phyloP scores from a whole-genome alignment of 1,140 invertebrate species.

The Drosophila arizonae region DNA sequence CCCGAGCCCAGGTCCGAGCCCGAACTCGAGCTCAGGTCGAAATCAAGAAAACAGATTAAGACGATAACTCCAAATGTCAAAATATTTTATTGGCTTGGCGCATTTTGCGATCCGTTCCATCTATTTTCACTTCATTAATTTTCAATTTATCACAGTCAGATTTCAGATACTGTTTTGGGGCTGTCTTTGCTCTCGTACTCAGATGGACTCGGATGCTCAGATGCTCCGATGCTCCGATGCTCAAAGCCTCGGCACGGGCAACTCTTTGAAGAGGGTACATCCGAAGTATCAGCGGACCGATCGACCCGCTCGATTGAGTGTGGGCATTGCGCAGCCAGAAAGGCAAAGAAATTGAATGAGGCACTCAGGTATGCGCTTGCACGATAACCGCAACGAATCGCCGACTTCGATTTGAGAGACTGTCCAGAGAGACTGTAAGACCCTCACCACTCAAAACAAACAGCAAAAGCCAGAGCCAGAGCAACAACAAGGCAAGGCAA shows the following conservation, averaged over 20 bases:
- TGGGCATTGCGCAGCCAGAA: constrained; percentile 44
- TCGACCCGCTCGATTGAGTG: constrained; percentile 52
- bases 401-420: constrained; percentile 9
- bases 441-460: neutral
- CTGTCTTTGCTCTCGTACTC: constrained; percentile 5
- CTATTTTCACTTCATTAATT: constrained; percentile 83
- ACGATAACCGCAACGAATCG: constrained; percentile 67
- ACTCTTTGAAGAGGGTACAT: constrained; percentile 70
- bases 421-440: neutral
- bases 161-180: constrained; percentile 68
- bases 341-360: constrained; percentile 61
- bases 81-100: constrained; percentile 83
- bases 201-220: neutral
- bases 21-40: constrained; percentile 35
- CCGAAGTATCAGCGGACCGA: constrained; percentile 65
- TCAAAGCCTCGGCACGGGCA: constrained; percentile 6
- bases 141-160: constrained; percentile 83
- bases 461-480: constrained; percentile 10
- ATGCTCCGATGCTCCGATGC: neutral
- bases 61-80: constrained; percentile 83
- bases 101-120: constrained; percentile 83
- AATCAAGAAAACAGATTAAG: constrained; percentile 83
- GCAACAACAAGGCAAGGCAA: constrained; percentile 5
- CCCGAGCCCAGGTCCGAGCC: neutral
- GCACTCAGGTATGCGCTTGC: constrained; percentile 68